Conservation (phyloP, 2,113 vertebrate genomes). For the Shinisaurus crocodilurus region DNA sequence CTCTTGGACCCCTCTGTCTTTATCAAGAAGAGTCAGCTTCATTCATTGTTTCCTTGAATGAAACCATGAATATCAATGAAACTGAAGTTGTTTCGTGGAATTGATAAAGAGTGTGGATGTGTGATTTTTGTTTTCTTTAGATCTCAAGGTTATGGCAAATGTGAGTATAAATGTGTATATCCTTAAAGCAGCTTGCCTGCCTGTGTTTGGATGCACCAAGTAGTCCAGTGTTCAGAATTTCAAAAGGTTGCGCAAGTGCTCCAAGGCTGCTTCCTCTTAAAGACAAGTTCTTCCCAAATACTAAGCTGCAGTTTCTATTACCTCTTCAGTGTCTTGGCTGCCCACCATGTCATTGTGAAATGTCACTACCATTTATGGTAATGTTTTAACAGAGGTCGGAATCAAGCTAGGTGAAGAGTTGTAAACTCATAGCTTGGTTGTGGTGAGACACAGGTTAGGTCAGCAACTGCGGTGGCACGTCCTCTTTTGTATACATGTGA, state of each 20-base stretch:
- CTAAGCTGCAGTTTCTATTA: fast-evolving
- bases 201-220: not conserved
- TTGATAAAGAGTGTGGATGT: not conserved
- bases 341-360: not conserved
- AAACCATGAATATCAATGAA: too few relatives aligned
- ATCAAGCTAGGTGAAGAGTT: not conserved
- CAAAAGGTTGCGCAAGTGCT: not conserved
- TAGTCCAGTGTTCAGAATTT: fast-evolving
- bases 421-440: not conserved
- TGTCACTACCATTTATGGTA: fast-evolving
- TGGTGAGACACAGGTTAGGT: not conserved
- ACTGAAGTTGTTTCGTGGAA: not conserved
- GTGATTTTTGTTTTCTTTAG: not conserved
- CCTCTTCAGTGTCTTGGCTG: not conserved
- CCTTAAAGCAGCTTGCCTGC: not conserved
- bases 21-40: not conserved
- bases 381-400: not conserved
- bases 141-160: not conserved
- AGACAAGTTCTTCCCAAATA: slow-evolving; percentile 26
- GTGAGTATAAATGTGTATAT: not conserved
- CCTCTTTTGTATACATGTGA: not conserved
- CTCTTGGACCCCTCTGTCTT: not conserved
- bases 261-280: not conserved
- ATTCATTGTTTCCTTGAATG: not conserved
- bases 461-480: not conserved